These are phyloP conservation scores for Cheilinus undulatus DNA, from an alignment of 2,113 vertebrate species.

Conservation along the genomic window DNA sequence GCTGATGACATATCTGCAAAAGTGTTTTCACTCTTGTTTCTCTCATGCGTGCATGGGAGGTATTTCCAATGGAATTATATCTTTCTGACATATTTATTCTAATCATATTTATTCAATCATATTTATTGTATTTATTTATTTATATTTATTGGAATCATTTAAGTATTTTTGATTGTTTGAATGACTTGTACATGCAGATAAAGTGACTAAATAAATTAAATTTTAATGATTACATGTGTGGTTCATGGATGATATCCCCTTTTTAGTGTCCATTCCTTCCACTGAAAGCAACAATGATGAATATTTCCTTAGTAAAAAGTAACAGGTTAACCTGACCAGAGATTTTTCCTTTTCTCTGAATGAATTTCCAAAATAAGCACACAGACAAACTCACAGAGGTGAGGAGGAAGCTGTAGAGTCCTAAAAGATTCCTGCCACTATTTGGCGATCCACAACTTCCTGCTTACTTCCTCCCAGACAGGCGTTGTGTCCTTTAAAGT, in stretches of 20 bases:
- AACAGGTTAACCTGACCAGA: conserved; percentile 4
- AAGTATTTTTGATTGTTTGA: not conserved
- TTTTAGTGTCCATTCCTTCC: not conserved
- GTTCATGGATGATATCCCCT: conserved; percentile 1
- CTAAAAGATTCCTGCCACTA: conserved; percentile 74
- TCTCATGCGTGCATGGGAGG: conserved; percentile 33
- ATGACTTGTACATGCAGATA: not conserved
- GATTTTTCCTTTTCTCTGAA: conserved; percentile 14
- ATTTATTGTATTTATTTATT: conserved; percentile 80
- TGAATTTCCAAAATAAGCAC: conserved; percentile 59
- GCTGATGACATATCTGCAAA: conserved; percentile 3
- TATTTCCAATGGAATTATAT: conserved; percentile 73
- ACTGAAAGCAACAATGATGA: not conserved
- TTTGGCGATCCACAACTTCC: conserved; percentile 60
- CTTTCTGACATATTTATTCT: conserved; percentile 68
- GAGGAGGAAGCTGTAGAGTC: conserved; percentile 84
- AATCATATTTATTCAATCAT: conserved; percentile 67
- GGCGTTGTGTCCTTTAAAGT: not conserved
- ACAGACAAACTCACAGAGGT: conserved; percentile 9
- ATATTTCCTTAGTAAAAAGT: not conserved
- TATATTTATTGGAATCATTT: not conserved
- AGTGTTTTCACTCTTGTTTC: conserved; percentile 36
- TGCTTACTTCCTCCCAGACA: conserved; percentile 41
- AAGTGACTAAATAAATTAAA: conserved; percentile 31
- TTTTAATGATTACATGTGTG: too few relatives aligned